These are phyloP conservation scores for Tachysurus vachellii DNA, from an alignment of 2,113 vertebrate genomes.

Conservation along the genomic window DNA sequence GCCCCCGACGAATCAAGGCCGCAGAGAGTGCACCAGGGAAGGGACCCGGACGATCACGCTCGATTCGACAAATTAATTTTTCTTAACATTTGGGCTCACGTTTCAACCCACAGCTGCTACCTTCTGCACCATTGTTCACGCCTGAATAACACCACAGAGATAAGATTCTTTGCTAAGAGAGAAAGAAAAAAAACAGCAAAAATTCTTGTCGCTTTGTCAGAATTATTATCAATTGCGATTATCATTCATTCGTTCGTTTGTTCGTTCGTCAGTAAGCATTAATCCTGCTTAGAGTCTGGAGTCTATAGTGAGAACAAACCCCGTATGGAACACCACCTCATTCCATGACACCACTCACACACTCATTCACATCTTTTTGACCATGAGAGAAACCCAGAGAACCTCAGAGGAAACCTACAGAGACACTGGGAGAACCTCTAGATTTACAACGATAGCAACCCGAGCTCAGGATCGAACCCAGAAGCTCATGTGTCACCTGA, in stretches of 20 bases:
- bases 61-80: slow-evolving; percentile 36
- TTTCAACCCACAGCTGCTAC: not conserved
- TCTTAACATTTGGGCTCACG: slow-evolving; percentile 23
- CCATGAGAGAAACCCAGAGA: not conserved
- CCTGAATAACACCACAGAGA: slow-evolving; percentile 11
- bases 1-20: slow-evolving; percentile 38
- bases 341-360: not conserved
- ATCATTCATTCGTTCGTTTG: not conserved
- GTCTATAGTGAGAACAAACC: not conserved
- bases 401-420: not conserved
- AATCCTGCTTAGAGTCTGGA: not conserved
- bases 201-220: not conserved
- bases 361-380: not conserved
- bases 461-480: not conserved
- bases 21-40: not conserved
- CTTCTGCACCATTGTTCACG: not conserved
- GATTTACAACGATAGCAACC: not conserved
- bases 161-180: slow-evolving; percentile 39
- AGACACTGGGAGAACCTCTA: not conserved
- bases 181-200: not conserved
- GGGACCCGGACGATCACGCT: slow-evolving; percentile 31
- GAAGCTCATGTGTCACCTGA: not conserved
- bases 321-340: not conserved
- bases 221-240: not conserved
- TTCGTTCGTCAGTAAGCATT: not conserved